Conservation (phyloP, 2,797 vertebrate genomes). For the Rhinogobio ventralis region DNA sequence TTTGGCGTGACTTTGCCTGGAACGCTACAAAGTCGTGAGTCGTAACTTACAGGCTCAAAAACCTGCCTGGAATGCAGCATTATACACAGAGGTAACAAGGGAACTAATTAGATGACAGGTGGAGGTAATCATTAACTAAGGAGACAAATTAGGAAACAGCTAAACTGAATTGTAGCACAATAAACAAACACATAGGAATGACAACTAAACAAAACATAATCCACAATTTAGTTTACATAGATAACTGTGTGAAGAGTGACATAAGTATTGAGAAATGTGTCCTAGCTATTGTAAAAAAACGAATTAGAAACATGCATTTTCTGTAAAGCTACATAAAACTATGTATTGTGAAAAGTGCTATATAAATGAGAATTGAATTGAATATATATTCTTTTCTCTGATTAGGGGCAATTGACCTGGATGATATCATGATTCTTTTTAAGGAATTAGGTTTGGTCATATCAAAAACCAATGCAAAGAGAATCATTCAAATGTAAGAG, state of each 20-base stretch:
- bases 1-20: no score
- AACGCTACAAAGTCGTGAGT: no score
- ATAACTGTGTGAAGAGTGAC: background rate
- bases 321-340: background rate
- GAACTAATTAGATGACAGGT: no score
- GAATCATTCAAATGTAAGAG: conserved; percentile 85
- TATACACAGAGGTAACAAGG: no score
- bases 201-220: no score
- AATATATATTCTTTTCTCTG: conserved; percentile 67
- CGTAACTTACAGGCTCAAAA: no score
- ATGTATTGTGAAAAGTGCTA: background rate
- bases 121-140: no score
- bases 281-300: background rate
- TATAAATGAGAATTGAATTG: background rate
- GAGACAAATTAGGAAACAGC: no score
- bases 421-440: conserved; percentile 81
- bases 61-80: no score
- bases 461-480: conserved; percentile 78
- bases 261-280: background rate
- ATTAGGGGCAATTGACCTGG: conserved; percentile 80
- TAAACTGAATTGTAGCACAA: no score
- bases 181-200: no score
- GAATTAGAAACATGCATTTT: background rate
- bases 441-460: conserved; percentile 81
- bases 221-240: no score